A percentile compares a stretch with the other conserved stretches of the same genome.
Evolutionary conservation across 2,113 vertebrate genomes (phyloP).

Genomic region (Equus przewalskii): DNA sequence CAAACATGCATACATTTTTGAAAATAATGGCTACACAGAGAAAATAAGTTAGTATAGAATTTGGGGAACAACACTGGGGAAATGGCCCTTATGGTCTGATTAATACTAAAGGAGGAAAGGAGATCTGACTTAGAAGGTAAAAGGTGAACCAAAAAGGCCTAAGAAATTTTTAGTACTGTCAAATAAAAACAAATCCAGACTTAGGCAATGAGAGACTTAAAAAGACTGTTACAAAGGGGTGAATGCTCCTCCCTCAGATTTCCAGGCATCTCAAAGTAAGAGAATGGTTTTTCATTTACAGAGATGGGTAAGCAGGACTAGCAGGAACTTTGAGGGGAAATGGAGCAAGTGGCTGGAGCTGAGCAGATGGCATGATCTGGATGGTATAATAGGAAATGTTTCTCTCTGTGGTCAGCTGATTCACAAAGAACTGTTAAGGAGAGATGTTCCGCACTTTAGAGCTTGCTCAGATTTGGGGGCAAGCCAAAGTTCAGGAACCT

Average conservation of each 20-base stretch:
- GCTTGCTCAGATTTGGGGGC: not conserved
- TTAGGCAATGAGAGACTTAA: not conserved
- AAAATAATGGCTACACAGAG: not conserved
- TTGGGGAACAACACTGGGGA: not conserved
- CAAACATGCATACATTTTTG: not conserved
- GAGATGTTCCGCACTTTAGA: not conserved
- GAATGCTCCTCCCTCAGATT: not conserved
- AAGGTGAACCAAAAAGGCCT: not conserved
- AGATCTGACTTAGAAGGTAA: not conserved
- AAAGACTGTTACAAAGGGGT: not conserved
- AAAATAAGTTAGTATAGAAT: not conserved
- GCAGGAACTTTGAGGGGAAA: not conserved
- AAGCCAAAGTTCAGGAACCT: not conserved
- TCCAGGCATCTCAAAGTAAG: not conserved
- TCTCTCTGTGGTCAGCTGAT: not conserved
- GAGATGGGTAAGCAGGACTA: not conserved
- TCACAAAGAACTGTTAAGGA: not conserved
- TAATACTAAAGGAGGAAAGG: not conserved
- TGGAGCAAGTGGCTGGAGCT: not conserved
- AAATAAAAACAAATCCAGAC: constrained; percentile 1
- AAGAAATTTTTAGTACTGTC: not conserved
- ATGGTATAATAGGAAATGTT: not conserved
- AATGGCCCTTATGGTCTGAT: not conserved
- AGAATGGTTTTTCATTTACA: not conserved
- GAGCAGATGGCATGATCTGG: not conserved